Evolutionary conservation across 2,888 invertebrate genomes (phyloP).

Genomic region (Heliconius hortense): DNA sequence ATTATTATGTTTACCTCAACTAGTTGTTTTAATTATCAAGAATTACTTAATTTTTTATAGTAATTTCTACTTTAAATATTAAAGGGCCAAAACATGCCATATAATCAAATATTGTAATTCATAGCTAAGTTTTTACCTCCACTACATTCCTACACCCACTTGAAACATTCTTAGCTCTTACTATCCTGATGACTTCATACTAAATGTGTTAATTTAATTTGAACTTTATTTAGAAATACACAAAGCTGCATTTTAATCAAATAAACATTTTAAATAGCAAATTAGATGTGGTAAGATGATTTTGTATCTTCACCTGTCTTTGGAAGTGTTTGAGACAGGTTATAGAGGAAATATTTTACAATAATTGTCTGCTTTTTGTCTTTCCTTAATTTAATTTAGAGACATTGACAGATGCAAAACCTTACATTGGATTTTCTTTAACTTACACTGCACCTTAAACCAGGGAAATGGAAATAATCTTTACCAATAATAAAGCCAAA

Average conservation of each 20-base stretch:
- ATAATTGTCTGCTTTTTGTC: neutral
- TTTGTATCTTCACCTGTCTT: slow-evolving; percentile 1
- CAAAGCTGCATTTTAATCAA: neutral
- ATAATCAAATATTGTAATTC: neutral
- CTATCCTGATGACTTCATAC: slow-evolving; percentile 34
- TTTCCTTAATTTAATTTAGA: neutral
- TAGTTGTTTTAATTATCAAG: neutral
- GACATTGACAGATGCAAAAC: neutral
- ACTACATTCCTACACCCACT: slow-evolving; percentile 35
- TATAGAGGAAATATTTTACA: too few species aligned
- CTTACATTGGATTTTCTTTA: neutral
- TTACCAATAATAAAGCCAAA: neutral
- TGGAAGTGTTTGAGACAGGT: neutral
- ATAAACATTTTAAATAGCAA: neutral
- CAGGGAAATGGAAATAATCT: too few species aligned
- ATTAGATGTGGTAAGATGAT: slow-evolving; percentile 12
- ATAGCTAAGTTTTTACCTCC: slow-evolving; percentile 21
- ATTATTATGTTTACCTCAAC: neutral
- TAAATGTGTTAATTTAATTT: neutral
- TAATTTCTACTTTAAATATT: neutral
- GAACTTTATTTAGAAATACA: neutral
- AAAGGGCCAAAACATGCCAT: neutral
- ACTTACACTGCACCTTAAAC: neutral
- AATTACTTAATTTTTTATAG: neutral
- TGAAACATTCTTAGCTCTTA: slow-evolving; percentile 12